Evolutionary conservation across 2,888 invertebrate genomes (phyloP).

Genomic region (Metopia argyrocephala): DNA sequence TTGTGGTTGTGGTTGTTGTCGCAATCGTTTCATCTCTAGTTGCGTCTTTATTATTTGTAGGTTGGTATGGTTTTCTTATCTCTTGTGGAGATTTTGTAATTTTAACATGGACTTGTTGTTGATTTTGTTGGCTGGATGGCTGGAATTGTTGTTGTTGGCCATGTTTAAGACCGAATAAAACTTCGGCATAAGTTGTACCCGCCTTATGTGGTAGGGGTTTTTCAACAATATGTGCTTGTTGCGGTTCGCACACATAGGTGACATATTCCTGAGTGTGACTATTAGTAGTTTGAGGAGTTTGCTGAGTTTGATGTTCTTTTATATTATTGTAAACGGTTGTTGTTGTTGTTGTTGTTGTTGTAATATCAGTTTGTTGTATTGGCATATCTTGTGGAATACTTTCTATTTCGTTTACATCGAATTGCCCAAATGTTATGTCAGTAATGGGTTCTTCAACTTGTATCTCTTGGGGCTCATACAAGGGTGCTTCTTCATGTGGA

Average conservation of each 20-base stretch:
- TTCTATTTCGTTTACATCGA: constrained; percentile 75
- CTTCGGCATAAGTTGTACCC: constrained; percentile 76
- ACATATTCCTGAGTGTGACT: constrained; percentile 41
- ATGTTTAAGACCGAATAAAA: constrained; percentile 74
- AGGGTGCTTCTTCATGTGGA: constrained; percentile 16
- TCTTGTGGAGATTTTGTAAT: constrained; percentile 39
- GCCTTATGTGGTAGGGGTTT: constrained; percentile 55
- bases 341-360: neutral
- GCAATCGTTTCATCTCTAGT: constrained; percentile 70
- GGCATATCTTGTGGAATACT: constrained; percentile 68
- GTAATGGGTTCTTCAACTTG: constrained; percentile 72
- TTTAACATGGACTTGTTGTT: constrained; percentile 66
- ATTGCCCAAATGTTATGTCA: constrained; percentile 76
- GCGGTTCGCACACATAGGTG: constrained; percentile 51
- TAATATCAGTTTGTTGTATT: constrained; percentile 17
- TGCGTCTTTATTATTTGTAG: constrained; percentile 74
- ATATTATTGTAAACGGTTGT: constrained; percentile 37
- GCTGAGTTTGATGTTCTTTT: constrained; percentile 1
- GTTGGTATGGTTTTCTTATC: constrained; percentile 41
- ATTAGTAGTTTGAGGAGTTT: neutral
- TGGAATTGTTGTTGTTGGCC: constrained; percentile 77
- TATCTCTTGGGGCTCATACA: constrained; percentile 71
- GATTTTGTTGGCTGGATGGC: constrained; percentile 80
- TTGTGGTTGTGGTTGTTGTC: constrained; percentile 66
- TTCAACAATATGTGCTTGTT: constrained; percentile 54